Evolutionary conservation across 2,888 invertebrate genomes (phyloP).

Genomic region (Hypercompe scribonia): DNA sequence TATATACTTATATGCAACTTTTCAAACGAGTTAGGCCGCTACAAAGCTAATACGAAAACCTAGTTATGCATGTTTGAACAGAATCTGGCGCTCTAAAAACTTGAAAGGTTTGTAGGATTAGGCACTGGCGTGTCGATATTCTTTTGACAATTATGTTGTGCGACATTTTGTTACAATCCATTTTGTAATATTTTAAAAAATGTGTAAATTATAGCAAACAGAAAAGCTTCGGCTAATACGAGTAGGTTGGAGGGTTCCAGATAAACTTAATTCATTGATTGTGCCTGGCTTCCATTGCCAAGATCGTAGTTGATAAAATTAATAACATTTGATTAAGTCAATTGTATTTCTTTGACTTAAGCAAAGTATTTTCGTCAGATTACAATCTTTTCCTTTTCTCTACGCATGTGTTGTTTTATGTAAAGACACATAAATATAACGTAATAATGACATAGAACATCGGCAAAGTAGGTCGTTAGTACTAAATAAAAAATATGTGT

Average conservation of each 20-base stretch:
- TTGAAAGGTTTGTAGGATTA: background rate
- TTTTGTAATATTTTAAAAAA: background rate
- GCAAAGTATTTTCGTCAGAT: background rate
- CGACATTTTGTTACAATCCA: background rate
- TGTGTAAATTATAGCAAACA: background rate
- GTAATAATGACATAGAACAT: no score
- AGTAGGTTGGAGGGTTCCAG: background rate
- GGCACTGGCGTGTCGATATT: background rate
- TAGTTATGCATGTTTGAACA: conserved; percentile 8
- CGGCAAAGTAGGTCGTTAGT: no score
- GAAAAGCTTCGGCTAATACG: background rate
- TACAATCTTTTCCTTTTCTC: no score
- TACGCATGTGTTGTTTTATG: no score
- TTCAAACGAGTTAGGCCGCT: conserved; percentile 43
- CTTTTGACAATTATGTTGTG: background rate
- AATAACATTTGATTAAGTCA: background rate
- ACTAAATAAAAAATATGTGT: no score
- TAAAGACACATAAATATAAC: no score
- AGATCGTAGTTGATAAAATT: no score
- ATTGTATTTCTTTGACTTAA: background rate
- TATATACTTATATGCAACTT: conserved; percentile 48
- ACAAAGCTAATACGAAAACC: background rate
- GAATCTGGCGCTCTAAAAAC: background rate
- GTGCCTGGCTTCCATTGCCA: background rate
- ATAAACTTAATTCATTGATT: background rate